Percentiles rank a stretch among this genome's conserved stretches.
phyloP scores from a whole-genome alignment of 30 jellyfish, hydroid and myxozoan species.

The Aurelia coerulea region DNA sequence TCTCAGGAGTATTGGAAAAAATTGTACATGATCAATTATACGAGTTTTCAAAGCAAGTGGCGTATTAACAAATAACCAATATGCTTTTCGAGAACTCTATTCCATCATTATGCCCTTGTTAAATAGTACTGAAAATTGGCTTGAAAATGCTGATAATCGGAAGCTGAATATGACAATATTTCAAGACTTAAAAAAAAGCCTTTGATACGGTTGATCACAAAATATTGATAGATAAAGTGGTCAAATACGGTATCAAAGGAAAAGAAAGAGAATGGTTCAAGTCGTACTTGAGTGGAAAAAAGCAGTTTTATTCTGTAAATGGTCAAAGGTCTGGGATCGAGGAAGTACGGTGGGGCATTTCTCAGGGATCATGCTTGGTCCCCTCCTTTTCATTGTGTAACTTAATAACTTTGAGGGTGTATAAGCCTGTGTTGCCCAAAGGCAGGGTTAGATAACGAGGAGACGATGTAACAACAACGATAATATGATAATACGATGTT shows the following conservation, averaged over 20 bases:
- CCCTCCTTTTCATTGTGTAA: too few species aligned
- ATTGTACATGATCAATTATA: background rate
- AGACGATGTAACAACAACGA: too few species aligned
- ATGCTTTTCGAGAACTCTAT: background rate
- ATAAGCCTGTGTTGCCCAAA: too few species aligned
- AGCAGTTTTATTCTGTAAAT: background rate
- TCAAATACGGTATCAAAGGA: too few species aligned
- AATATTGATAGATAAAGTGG: too few species aligned
- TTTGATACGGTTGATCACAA: too few species aligned
- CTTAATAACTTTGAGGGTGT: too few species aligned
- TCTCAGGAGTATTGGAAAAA: background rate
- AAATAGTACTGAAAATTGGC: constrained; percentile 8
- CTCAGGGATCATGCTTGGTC: constrained; percentile 15
- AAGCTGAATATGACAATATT: background rate
- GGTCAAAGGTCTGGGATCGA: too few species aligned
- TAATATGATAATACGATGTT: too few species aligned
- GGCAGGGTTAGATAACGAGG: too few species aligned
- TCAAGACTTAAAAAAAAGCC: background rate
- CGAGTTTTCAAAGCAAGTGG: background rate
- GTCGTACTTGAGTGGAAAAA: too few species aligned
- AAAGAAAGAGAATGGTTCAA: too few species aligned
- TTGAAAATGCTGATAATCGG: background rate
- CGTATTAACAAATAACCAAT: background rate
- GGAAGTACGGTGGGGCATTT: background rate
- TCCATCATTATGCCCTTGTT: background rate